Percentiles rank a stretch among this genome's conserved stretches.
Conservation (phyloP, 2,113 vertebrate genomes). For the Malaclemys terrapin region DNA sequence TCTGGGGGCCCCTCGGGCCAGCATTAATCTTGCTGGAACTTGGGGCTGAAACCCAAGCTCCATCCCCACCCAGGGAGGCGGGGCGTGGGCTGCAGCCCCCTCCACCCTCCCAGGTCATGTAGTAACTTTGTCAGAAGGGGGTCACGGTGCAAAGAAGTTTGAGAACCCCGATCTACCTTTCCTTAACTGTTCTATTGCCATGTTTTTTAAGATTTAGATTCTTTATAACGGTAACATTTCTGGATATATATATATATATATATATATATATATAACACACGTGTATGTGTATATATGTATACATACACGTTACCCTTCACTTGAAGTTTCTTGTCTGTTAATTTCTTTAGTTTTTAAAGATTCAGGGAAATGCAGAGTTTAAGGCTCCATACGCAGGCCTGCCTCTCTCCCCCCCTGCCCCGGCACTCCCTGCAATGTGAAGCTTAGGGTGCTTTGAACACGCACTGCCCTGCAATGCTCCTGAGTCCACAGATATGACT, state of each 20-base stretch:
- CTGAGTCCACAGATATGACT: not conserved
- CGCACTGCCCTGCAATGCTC: not conserved
- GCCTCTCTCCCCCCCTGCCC: not conserved
- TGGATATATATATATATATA: not conserved
- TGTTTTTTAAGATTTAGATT: not conserved
- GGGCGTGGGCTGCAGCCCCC: too few species aligned
- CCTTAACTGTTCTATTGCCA: not conserved
- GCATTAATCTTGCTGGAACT: too few species aligned
- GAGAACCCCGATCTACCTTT: not conserved
- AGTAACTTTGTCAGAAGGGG: too few species aligned
- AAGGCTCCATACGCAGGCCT: not conserved
- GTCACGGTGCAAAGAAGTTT: too few species aligned
- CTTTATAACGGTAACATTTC: not conserved
- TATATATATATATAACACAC: too few species aligned
- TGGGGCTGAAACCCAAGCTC: too few species aligned
- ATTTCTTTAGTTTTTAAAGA: not conserved
- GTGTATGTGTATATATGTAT: not conserved
- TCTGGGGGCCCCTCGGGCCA: too few species aligned
- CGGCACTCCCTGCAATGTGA: not conserved
- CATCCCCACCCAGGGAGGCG: too few species aligned
- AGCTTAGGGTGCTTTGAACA: not conserved
- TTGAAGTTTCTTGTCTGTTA: not conserved
- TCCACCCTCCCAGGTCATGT: too few species aligned
- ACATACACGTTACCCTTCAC: not conserved
- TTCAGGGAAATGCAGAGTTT: not conserved